Conservation (phyloP, 2,797 vertebrate species). For the Rhynchonycteris naso region DNA sequence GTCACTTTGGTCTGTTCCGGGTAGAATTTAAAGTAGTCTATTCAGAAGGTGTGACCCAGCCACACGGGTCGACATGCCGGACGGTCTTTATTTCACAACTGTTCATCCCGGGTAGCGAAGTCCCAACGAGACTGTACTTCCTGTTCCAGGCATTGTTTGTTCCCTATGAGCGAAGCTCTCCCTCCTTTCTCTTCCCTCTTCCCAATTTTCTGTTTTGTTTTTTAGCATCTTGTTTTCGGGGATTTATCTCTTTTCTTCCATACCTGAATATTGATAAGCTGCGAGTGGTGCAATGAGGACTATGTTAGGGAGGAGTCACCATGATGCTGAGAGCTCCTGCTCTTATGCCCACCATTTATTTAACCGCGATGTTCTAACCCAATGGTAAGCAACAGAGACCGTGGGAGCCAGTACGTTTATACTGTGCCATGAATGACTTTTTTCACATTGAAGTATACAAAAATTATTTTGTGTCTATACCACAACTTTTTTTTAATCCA, state of each 20-base stretch:
- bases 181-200: background rate
- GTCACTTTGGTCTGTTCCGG: background rate
- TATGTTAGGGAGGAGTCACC: rapidly evolving
- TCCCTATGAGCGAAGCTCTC: background rate
- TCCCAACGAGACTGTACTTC: background rate
- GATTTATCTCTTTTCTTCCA: background rate
- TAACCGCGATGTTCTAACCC: background rate
- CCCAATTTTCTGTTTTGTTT: background rate
- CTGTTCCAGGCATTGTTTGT: background rate
- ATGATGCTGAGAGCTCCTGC: rapidly evolving
- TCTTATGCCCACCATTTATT: background rate
- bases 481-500: background rate
- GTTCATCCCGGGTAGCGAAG: background rate
- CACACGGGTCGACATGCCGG: rapidly evolving
- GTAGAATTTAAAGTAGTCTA: background rate
- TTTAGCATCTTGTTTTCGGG: background rate
- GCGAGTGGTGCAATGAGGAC: rapidly evolving
- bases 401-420: background rate
- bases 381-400: background rate
- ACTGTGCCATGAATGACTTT: background rate
- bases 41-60: background rate
- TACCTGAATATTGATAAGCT: background rate
- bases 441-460: background rate
- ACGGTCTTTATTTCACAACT: background rate
- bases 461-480: background rate